Base-by-base conservation (phyloP, 2,888 invertebrate species). In the Sylvicola cinctus region DNA sequence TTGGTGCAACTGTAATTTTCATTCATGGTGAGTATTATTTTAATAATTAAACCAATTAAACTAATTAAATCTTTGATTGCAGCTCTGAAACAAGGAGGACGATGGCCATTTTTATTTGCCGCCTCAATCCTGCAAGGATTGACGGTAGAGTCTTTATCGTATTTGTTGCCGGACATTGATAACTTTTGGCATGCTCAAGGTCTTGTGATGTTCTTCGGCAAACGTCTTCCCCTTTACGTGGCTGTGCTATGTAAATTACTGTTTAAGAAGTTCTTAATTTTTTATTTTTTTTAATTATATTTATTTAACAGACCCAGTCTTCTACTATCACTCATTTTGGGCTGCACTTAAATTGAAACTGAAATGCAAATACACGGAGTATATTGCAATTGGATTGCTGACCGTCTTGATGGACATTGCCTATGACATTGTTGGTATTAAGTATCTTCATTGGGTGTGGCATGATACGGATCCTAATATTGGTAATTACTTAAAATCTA, bases 151-250 rank as follows among this genome's bases (percentile, higher is more conserved):
- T 65, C 67, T 43, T 60, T 80, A 47, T 70, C 70, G 42, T 74
- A 79, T 47, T 63, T 65, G 40, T 46, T 76, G 14, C 77, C 79
- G 0, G 74, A 79, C 39, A 72, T 75, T 39, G 78, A 81, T 55
- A 81, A 78, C 50, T 83, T 79, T 54, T 84, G 83, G 83, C 81
- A 83, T 49, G 75, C 79, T 1, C 78, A 75, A 55, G 68, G 74
- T 2, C 71, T 76, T 1, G 51, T 83, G 16, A 74, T 78, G 40
- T 63, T 83, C 38, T 52, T 80, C 14, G 79, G 79, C 5, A 59
- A 67, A 23, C 61, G 81, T 30, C 54, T 78, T 34, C 81, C 83
- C 0, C 51, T 81, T 1, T 77, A 83, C 46, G 76, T 83, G 33
- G 56, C 76, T 16, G 48, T 75, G 5, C 47, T 80, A 17, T 81